A percentile compares a stretch with the other conserved stretches of the same genome.
Evolutionary conservation across 2,888 invertebrate species (phyloP).

Genomic region (Cremastobaeus sp.): DNA sequence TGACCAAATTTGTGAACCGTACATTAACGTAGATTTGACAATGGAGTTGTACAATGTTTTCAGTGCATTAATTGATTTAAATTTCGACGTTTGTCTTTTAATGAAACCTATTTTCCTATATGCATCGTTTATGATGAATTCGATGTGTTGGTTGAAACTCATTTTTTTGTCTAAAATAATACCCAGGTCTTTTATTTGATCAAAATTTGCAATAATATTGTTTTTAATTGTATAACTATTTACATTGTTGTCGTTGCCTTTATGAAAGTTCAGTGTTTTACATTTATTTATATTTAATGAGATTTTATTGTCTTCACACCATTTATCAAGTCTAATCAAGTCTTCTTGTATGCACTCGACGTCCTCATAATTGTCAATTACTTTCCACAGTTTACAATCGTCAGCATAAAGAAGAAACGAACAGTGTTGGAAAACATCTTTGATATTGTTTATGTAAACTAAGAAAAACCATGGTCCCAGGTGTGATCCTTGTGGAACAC

Average conservation of each 20-base stretch:
- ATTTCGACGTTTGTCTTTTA: conserved; percentile 17
- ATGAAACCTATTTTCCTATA: conserved; percentile 22
- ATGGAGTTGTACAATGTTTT: conserved; percentile 12
- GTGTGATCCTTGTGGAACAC: conserved; percentile 19
- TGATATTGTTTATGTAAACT: conserved; percentile 17
- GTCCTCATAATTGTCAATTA: conserved; percentile 1
- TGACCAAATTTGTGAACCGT: conserved; percentile 20
- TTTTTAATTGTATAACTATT: not conserved
- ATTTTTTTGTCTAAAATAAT: conserved; percentile 7
- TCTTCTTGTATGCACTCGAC: conserved; percentile 1
- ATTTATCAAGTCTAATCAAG: not conserved
- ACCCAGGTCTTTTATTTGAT: conserved; percentile 14
- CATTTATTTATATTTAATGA: conserved; percentile 20
- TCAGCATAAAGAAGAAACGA: conserved; percentile 13
- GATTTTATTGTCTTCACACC: conserved; percentile 4
- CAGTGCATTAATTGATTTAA: conserved; percentile 3
- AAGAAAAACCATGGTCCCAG: conserved; percentile 9
- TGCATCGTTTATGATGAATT: conserved; percentile 12
- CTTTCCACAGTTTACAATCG: conserved; percentile 16
- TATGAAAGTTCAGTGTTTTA: conserved; percentile 1
- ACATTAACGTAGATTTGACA: conserved; percentile 25
- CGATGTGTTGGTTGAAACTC: conserved; percentile 11
- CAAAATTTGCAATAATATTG: not conserved
- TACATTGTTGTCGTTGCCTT: not conserved
- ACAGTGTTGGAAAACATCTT: not conserved